A percentile compares a stretch with the other conserved stretches of the same genome.
phyloP scores from a whole-genome alignment of 2,797 vertebrate genomes.

The Pangasius djambal region DNA sequence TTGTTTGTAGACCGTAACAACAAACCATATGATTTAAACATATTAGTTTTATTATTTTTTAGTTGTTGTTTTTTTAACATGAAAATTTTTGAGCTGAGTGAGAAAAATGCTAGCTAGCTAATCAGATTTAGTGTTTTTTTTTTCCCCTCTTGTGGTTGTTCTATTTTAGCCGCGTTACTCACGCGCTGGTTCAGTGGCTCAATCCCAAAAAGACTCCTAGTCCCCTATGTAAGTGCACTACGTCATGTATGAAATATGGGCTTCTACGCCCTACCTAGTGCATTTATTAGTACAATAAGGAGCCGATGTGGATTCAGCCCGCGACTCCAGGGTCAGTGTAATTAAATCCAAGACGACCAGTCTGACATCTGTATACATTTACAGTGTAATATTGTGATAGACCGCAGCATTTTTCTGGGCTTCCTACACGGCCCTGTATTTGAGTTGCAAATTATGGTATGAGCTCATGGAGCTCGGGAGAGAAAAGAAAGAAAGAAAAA shows the following conservation, averaged over 20 bases:
- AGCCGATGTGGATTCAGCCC: background rate
- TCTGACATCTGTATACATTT: conserved; percentile 23
- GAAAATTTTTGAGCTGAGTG: conserved; percentile 51
- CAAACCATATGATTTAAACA: background rate
- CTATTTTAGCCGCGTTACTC: conserved; percentile 23
- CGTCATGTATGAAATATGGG: background rate
- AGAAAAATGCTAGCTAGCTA: background rate
- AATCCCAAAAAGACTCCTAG: background rate
- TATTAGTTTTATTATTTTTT: background rate
- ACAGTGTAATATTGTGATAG: background rate
- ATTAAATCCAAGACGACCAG: background rate
- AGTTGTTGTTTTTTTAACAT: too few species aligned
- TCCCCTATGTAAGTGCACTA: conserved; percentile 5
- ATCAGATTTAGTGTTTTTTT: background rate
- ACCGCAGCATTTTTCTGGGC: conserved; percentile 12
- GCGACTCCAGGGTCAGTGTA: background rate
- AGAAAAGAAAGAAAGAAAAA: too few species aligned
- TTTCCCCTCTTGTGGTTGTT: background rate
- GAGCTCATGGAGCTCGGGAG: conserved; percentile 8
- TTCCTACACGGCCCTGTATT: conserved; percentile 14
- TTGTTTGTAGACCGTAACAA: background rate
- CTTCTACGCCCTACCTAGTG: conserved; percentile 6
- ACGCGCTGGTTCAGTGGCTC: background rate
- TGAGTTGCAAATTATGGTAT: conserved; percentile 32
- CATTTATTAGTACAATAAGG: background rate